These are phyloP conservation scores for Halisarca cf. caerulea DNA, from an alignment of 37 sponge, comb jelly and placozoan genomes.

Conservation along the genomic window DNA sequence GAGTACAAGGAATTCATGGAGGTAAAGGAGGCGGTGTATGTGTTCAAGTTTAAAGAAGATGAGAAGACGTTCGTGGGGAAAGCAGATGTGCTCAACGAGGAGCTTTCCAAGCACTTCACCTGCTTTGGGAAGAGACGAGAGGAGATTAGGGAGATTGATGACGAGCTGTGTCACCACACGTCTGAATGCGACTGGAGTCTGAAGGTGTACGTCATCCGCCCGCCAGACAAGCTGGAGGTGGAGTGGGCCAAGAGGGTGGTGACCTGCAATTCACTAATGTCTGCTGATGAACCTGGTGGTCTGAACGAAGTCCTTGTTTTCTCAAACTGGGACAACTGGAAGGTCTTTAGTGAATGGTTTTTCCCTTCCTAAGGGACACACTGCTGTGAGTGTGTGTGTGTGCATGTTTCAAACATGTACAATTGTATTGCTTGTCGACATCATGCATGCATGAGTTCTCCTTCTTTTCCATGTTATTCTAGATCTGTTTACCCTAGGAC, in stretches of 20 bases:
- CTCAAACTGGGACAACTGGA: conserved; percentile 33
- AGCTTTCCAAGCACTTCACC: conserved; percentile 66
- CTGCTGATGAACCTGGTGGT: conserved; percentile 41
- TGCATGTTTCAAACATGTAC: too few species aligned
- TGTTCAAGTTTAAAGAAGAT: conserved; percentile 39
- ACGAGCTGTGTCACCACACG: conserved; percentile 83
- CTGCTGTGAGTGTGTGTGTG: not conserved
- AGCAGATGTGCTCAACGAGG: conserved; percentile 58
- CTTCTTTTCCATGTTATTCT: too few species aligned
- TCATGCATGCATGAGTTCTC: too few species aligned
- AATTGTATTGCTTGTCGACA: too few species aligned
- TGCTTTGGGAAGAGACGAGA: conserved; percentile 54
- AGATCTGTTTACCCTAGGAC: too few species aligned
- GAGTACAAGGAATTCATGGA: conserved; percentile 38
- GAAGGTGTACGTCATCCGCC: conserved; percentile 34
- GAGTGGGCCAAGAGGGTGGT: conserved; percentile 76
- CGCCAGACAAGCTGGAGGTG: conserved; percentile 49
- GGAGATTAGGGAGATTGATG: conserved; percentile 69
- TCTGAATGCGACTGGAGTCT: conserved; percentile 52
- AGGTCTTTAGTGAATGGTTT: conserved; percentile 69
- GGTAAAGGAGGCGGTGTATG: conserved; percentile 51
- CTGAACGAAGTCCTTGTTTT: conserved; percentile 57
- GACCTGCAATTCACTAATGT: conserved; percentile 37
- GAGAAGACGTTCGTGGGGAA: conserved; percentile 80
- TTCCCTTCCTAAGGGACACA: conserved; percentile 3